Evolutionary conservation across 1,140 invertebrate species (phyloP).

Genomic region (Brachionus asplanchnoidis): DNA sequence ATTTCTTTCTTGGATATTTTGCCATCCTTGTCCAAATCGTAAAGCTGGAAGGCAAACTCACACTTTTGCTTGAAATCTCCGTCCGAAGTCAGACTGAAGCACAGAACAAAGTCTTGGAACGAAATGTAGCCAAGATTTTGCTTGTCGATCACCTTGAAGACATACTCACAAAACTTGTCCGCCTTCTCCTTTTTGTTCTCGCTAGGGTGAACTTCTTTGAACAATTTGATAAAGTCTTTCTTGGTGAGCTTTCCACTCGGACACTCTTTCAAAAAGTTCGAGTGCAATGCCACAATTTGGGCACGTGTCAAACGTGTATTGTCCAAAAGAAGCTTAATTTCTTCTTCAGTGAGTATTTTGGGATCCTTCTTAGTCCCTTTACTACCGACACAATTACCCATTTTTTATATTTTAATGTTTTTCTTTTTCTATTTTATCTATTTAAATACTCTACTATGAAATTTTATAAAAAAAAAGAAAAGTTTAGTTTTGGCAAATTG

Average conservation of each 20-base stretch:
- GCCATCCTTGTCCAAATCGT: conserved; percentile 41
- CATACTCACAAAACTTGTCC: conserved; percentile 40
- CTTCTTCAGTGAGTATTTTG: conserved; percentile 26
- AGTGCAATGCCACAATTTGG: background rate
- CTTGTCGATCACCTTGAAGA: conserved; percentile 28
- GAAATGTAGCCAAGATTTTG: conserved; percentile 40
- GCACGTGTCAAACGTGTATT: conserved; percentile 27
- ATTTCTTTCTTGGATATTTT: conserved; percentile 42
- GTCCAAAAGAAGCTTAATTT: conserved; percentile 33
- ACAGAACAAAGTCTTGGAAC: conserved; percentile 36
- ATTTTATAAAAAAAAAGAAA: background rate
- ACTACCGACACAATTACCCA: conserved; percentile 38
- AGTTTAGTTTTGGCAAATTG: background rate
- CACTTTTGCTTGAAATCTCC: conserved; percentile 36
- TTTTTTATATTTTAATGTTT: conserved; percentile 19
- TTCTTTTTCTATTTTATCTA: conserved; percentile 11
- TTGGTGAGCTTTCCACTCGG: conserved; percentile 38
- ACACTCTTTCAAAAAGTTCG: conserved; percentile 39
- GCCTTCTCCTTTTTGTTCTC: conserved; percentile 41
- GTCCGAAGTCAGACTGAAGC: conserved; percentile 39
- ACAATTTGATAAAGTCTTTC: conserved; percentile 33
- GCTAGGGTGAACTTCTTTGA: conserved; percentile 31
- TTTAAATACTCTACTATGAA: background rate
- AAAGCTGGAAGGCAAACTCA: conserved; percentile 34
- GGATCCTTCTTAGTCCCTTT: conserved; percentile 23